Percentiles rank a stretch among this genome's conserved stretches.
phyloP scores from a whole-genome alignment of 2,888 invertebrate genomes.

The Platycheirus albimanus region DNA sequence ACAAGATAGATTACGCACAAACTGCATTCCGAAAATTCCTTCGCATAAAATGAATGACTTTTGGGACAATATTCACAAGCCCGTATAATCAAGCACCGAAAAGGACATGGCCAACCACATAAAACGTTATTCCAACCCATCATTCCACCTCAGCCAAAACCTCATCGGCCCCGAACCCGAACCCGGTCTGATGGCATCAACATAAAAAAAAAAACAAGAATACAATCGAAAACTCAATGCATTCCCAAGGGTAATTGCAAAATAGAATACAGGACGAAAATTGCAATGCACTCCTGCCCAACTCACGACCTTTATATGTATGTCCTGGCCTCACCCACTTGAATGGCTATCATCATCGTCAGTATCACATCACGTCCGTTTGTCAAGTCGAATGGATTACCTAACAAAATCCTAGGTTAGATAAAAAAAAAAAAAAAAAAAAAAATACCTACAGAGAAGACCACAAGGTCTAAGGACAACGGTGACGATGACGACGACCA shows the following conservation, averaged over 20 bases:
- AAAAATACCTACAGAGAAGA: neutral
- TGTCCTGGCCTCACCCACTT: constrained; percentile 10
- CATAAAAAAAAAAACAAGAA: constrained; percentile 20
- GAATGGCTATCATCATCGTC: constrained; percentile 60
- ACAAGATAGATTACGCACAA: constrained; percentile 51
- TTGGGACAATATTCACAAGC: constrained; percentile 48
- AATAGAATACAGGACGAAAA: constrained; percentile 54
- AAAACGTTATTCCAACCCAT: constrained; percentile 32
- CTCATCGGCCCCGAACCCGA: neutral
- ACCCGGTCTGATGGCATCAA: too few species aligned
- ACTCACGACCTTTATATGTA: neutral
- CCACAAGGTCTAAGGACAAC: constrained; percentile 32
- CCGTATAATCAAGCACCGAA: constrained; percentile 65
- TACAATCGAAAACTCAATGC: constrained; percentile 60
- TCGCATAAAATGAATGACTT: constrained; percentile 65
- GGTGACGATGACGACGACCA: constrained; percentile 11
- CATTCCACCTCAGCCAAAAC: neutral
- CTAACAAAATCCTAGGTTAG: constrained; percentile 50
- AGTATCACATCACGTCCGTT: constrained; percentile 71
- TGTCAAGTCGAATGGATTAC: constrained; percentile 71
- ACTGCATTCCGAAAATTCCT: constrained; percentile 62
- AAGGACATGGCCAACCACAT: constrained; percentile 53
- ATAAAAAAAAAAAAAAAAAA: constrained; percentile 16
- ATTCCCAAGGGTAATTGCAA: constrained; percentile 57
- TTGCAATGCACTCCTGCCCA: constrained; percentile 16